A percentile compares a stretch with the other conserved stretches of the same genome.
Evolutionary conservation across 1,140 invertebrate genomes (phyloP).

Genomic region (Drosophila virilis): DNA sequence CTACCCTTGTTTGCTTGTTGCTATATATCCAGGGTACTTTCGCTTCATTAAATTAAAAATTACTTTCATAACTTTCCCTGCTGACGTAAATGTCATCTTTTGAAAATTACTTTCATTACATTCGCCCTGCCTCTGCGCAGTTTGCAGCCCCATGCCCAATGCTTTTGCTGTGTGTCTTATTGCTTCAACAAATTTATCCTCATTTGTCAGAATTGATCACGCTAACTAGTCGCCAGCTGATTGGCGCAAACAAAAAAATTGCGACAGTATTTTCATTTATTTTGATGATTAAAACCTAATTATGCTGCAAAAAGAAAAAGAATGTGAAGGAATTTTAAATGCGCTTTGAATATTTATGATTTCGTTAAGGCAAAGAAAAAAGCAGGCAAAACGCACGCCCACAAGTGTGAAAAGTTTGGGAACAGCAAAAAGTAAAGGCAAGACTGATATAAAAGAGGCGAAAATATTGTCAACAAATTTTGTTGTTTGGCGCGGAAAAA

Average conservation of each 20-base stretch:
- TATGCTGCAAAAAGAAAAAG: conserved; percentile 41
- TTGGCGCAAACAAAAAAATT: conserved; percentile 41
- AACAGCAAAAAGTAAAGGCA: conserved; percentile 29
- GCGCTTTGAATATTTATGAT: conserved; percentile 82
- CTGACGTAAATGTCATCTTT: conserved; percentile 11
- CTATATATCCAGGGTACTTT: neutral
- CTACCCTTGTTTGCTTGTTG: neutral
- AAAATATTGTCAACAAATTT: conserved; percentile 78
- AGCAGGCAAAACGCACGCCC: conserved; percentile 10
- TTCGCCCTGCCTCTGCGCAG: neutral
- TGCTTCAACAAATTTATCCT: conserved; percentile 38
- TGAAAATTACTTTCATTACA: conserved; percentile 30
- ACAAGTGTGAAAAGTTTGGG: conserved; percentile 61
- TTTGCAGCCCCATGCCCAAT: neutral
- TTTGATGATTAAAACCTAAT: conserved; percentile 79
- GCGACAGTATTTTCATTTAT: conserved; percentile 29
- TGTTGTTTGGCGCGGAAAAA: conserved; percentile 59
- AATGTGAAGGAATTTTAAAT: conserved; percentile 71
- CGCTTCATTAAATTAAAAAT: conserved; percentile 15
- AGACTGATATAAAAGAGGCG: conserved; percentile 35
- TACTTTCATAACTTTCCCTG: conserved; percentile 7
- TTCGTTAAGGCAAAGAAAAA: conserved; percentile 44
- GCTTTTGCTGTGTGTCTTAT: conserved; percentile 16
- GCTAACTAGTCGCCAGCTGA: conserved; percentile 32
- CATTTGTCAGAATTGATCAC: conserved; percentile 73